Conservation (phyloP, 2,113 vertebrate species). For the Redunca redunca region DNA sequence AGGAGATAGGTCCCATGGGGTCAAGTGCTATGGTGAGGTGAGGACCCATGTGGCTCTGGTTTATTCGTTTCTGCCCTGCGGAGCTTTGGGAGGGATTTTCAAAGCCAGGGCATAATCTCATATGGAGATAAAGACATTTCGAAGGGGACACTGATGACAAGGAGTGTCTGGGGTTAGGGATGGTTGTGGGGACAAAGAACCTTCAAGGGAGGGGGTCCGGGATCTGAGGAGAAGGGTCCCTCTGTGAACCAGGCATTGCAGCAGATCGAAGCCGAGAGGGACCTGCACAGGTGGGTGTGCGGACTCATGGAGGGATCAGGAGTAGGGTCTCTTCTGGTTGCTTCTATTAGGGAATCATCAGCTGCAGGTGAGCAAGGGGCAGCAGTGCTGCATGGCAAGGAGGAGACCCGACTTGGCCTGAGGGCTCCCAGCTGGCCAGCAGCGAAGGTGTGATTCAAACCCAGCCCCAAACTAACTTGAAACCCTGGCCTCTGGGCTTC, state of each 20-base stretch:
- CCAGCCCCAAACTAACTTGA: background rate
- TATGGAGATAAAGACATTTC: background rate
- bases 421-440: background rate
- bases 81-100: background rate
- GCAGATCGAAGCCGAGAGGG: background rate
- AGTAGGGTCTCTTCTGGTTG: background rate
- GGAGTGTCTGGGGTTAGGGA: background rate
- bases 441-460: background rate
- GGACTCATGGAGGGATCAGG: background rate
- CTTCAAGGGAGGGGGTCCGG: fast-evolving
- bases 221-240: background rate
- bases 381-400: background rate
- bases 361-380: background rate
- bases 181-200: background rate
- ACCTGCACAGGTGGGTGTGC: fast-evolving
- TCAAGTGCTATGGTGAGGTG: background rate
- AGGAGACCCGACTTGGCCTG: background rate
- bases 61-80: background rate
- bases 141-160: background rate
- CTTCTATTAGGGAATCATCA: background rate
- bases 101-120: background rate
- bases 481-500: background rate
- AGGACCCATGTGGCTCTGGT: background rate
- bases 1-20: background rate
- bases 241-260: background rate